Conservation (phyloP, 2,888 invertebrate species). For the Hydriomena furcata region DNA sequence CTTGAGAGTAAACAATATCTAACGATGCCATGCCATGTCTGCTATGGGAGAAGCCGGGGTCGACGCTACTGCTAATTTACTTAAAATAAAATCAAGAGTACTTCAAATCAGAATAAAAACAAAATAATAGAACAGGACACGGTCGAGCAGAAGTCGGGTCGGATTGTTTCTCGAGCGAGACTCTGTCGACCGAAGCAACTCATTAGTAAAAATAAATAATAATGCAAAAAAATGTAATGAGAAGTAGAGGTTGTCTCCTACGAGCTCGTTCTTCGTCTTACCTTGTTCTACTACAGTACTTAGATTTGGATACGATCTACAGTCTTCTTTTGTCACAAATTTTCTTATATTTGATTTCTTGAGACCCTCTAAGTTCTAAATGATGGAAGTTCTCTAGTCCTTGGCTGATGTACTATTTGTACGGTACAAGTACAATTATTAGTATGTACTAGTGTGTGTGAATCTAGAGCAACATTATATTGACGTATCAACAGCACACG, state of each 20-base stretch:
- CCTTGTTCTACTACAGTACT: constrained; percentile 7
- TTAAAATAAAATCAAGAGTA: constrained; percentile 17
- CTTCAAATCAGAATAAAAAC: constrained; percentile 21
- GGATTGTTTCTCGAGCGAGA: constrained; percentile 7
- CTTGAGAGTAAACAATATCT: constrained; percentile 58
- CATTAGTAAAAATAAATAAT: constrained; percentile 54
- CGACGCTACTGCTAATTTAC: constrained; percentile 58
- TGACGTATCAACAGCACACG: constrained; percentile 7
- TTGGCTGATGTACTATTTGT: background rate
- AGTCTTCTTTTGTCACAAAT: background rate
- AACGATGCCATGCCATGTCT: constrained; percentile 70
- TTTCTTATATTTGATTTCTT: background rate
- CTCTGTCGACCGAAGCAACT: constrained; percentile 55
- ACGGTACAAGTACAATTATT: constrained; percentile 1
- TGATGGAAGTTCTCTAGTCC: background rate
- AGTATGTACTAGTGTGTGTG: background rate
- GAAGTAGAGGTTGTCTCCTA: constrained; percentile 42
- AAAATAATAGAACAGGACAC: constrained; percentile 33
- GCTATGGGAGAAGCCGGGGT: constrained; percentile 65
- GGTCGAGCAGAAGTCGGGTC: constrained; percentile 28
- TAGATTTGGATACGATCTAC: background rate
- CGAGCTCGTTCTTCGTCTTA: constrained; percentile 17
- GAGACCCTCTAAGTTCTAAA: background rate
- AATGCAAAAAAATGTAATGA: constrained; percentile 69
- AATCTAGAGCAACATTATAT: background rate